phyloP scores from a whole-genome alignment of 35 echinoderm and acorn worm species.

The Strongylocentrotus purpuratus region DNA sequence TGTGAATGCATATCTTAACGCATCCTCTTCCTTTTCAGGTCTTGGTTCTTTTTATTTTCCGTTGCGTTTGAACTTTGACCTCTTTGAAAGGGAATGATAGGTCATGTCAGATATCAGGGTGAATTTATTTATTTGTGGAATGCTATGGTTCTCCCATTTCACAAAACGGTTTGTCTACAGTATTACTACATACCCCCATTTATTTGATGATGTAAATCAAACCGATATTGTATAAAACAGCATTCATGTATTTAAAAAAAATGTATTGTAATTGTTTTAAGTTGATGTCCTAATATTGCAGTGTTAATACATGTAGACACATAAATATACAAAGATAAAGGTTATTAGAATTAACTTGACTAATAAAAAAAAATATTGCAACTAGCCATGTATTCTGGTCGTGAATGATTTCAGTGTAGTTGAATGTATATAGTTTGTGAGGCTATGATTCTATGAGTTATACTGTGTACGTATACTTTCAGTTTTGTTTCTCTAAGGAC shows the following conservation, averaged over 20 bases:
- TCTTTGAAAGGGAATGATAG: too few species aligned
- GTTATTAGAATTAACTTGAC: background rate
- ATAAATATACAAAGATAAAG: background rate
- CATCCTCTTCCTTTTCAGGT: too few species aligned
- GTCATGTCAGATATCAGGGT: too few species aligned
- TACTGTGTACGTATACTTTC: background rate
- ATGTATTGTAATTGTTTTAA: background rate
- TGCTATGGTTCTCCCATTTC: background rate
- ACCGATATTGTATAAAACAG: background rate
- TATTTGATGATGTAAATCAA: background rate
- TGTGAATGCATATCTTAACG: too few species aligned
- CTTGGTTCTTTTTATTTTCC: too few species aligned
- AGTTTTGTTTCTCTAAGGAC: too few species aligned
- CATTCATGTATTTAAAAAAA: background rate
- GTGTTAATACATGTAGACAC: background rate
- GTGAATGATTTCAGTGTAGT: background rate
- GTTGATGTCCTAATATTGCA: background rate
- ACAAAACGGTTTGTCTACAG: background rate
- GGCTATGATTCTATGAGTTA: background rate
- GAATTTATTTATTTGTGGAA: background rate
- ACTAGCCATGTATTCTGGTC: background rate
- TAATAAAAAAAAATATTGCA: background rate
- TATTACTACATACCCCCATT: background rate
- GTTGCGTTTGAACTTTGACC: too few species aligned
- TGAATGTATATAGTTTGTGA: background rate